Evolutionary conservation across 2,888 invertebrate genomes (phyloP).

Genomic region (Tupiocoris notatus): DNA sequence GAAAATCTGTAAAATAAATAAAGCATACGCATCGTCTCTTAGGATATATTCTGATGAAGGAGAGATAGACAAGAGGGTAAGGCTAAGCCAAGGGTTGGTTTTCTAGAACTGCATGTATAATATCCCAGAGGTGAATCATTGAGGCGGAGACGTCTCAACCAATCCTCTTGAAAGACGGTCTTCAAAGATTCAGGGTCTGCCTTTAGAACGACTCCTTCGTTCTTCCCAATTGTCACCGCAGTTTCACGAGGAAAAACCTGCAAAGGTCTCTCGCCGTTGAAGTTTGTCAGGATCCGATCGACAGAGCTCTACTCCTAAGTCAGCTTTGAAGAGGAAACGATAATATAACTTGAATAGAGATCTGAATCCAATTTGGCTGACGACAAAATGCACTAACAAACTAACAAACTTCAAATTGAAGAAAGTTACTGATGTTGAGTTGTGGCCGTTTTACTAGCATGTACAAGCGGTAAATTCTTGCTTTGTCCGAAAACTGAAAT

Average conservation of each 20-base stretch:
- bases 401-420: no score
- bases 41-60: conserved; percentile 19
- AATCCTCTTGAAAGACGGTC: conserved; percentile 31
- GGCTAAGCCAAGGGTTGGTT: conserved; percentile 4
- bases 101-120: conserved; percentile 29
- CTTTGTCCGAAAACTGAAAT: no score
- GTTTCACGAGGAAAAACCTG: not conserved
- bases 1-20: conserved; percentile 39
- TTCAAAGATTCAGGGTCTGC: conserved; percentile 26
- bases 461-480: no score
- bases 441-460: no score
- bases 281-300: no score
- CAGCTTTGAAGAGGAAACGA: no score
- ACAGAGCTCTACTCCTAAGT: no score
- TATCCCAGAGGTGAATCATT: conserved; percentile 25
- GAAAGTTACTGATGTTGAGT: no score
- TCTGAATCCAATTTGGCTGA: no score
- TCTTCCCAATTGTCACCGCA: conserved; percentile 17
- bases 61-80: not conserved
- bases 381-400: no score
- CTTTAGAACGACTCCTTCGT: conserved; percentile 10
- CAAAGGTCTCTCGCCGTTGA: no score
- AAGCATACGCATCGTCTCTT: not conserved
- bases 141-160: conserved; percentile 30
- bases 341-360: no score